Conservation (phyloP, 2,888 invertebrate genomes). For the Sipha maydis region DNA sequence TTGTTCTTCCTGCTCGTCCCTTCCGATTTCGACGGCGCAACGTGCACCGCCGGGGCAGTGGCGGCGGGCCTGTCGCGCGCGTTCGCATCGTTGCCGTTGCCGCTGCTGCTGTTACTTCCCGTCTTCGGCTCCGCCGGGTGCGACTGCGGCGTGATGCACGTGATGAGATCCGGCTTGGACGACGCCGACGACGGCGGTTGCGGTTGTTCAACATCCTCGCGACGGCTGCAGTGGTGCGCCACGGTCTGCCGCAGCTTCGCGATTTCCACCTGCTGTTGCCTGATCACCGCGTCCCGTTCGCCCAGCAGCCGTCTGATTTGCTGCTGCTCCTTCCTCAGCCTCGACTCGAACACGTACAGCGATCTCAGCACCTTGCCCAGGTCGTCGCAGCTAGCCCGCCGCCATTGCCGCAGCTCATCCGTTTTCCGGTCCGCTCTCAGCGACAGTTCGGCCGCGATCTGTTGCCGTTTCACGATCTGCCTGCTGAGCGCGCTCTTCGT, state of each 20-base stretch:
- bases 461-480: conserved; percentile 75
- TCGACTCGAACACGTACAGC: conserved; percentile 77
- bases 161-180: conserved; percentile 61
- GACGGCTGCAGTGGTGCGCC: conserved; percentile 26
- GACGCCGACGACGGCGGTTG: background rate
- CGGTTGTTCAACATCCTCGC: background rate
- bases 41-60: background rate
- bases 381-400: conserved; percentile 76
- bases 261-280: conserved; percentile 77
- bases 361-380: conserved; percentile 77
- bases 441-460: conserved; percentile 75
- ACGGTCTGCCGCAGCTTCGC: conserved; percentile 70
- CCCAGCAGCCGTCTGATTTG: conserved; percentile 76
- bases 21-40: background rate
- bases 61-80: background rate
- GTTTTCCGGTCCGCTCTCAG: conserved; percentile 73
- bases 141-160: conserved; percentile 40
- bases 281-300: conserved; percentile 79
- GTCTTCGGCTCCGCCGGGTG: background rate
- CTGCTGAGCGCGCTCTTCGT: conserved; percentile 76
- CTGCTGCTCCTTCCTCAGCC: conserved; percentile 79
- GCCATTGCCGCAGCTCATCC: conserved; percentile 73
- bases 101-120: background rate
- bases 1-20: background rate
- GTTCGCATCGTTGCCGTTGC: background rate